phyloP scores from a whole-genome alignment of 2,888 invertebrate genomes.

The Pseudococcus longispinus region DNA sequence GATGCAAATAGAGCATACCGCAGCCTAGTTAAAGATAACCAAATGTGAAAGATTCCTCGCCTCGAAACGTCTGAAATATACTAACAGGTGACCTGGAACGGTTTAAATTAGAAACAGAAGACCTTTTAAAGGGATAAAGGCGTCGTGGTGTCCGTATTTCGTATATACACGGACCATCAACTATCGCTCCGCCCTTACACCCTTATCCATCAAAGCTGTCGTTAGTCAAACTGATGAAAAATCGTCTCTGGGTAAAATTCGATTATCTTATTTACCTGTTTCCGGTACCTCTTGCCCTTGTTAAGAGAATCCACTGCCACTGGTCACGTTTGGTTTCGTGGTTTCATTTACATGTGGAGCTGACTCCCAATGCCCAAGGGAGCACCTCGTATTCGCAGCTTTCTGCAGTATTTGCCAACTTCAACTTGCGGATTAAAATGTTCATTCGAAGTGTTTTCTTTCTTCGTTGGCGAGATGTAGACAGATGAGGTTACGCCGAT shows the following conservation, averaged over 20 bases:
- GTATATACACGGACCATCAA: neutral
- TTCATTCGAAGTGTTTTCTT: neutral
- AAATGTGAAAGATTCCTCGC: constrained; percentile 32
- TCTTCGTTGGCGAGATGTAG: neutral
- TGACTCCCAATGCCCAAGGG: neutral
- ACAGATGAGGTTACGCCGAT: neutral
- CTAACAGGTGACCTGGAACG: constrained; percentile 22
- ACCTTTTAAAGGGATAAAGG: neutral
- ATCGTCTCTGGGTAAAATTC: neutral
- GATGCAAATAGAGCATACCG: neutral
- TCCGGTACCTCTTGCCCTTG: neutral
- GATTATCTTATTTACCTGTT: neutral
- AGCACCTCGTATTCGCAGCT: neutral
- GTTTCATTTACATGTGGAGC: neutral
- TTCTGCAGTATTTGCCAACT: neutral
- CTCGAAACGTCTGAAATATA: neutral
- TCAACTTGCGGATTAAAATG: neutral
- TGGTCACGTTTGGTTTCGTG: neutral
- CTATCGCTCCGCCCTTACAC: neutral
- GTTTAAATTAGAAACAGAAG: constrained; percentile 39
- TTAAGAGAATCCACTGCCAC: no score
- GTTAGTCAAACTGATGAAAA: neutral
- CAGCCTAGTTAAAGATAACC: neutral
- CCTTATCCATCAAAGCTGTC: neutral
- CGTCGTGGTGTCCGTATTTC: neutral